Conservation (phyloP, 2,888 invertebrate genomes). For the Plagodis dolabraria region DNA sequence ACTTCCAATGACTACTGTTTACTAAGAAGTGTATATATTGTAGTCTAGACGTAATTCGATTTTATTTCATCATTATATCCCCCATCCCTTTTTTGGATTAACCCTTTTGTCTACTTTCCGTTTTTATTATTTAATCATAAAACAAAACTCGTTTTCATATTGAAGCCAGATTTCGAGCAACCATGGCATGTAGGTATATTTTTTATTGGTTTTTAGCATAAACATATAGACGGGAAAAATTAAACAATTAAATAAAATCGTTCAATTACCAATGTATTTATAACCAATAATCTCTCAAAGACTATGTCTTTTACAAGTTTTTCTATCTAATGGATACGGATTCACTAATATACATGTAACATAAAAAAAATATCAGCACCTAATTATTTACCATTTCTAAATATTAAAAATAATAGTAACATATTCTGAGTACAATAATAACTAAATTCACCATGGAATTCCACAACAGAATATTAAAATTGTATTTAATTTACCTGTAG, state of each 20-base stretch:
- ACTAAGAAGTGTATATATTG: no score
- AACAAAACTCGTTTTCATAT: not conserved
- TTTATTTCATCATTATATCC: no score
- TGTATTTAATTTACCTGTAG: no score
- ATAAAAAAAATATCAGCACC: slow-evolving; percentile 14
- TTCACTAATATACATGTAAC: slow-evolving; percentile 43
- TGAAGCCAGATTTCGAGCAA: not conserved
- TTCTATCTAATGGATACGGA: slow-evolving; percentile 60
- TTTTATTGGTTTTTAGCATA: not conserved
- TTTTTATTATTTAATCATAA: no score
- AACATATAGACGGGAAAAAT: no score
- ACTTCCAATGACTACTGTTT: no score
- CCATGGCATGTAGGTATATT: not conserved
- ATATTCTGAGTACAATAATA: no score
- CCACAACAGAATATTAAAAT: no score
- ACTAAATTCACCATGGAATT: no score
- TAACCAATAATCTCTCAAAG: slow-evolving; percentile 63
- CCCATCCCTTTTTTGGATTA: no score
- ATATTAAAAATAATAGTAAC: not conserved
- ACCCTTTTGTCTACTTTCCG: no score
- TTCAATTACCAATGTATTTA: slow-evolving; percentile 50
- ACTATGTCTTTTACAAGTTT: slow-evolving; percentile 62
- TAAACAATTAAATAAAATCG: slow-evolving; percentile 19
- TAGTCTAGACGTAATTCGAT: no score
- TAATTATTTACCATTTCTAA: not conserved